phyloP scores from a whole-genome alignment of 2,888 invertebrate species.

The Holacanthella duospinosa region DNA sequence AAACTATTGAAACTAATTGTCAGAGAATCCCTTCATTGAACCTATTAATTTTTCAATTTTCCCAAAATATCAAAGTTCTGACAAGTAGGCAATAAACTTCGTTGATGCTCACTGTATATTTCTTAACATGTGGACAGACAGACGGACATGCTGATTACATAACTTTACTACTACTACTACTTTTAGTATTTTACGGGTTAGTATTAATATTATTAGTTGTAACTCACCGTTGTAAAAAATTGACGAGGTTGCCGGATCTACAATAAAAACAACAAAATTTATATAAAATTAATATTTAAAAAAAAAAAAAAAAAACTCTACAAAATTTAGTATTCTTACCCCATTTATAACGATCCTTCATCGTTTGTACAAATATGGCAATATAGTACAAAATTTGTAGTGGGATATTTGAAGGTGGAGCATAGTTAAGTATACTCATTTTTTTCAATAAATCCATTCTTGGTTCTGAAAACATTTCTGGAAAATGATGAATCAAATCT shows the following conservation, averaged over 20 bases:
- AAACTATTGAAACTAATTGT: too few relatives aligned
- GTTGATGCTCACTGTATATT: too few relatives aligned
- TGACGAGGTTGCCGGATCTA: neutral
- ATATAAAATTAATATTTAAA: neutral
- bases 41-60: too few relatives aligned
- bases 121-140: too few relatives aligned
- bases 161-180: too few relatives aligned
- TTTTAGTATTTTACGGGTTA: too few relatives aligned
- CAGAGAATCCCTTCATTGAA: too few relatives aligned
- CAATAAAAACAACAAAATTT: neutral
- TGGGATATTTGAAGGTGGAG: slow-evolving; percentile 9
- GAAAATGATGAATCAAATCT: neutral
- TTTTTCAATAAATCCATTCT: neutral
- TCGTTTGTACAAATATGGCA: neutral
- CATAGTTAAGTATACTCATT: neutral
- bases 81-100: too few relatives aligned
- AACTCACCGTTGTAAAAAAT: slow-evolving; percentile 1
- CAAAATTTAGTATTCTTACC: neutral
- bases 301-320: too few relatives aligned
- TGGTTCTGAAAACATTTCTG: slow-evolving; percentile 8
- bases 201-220: neutral
- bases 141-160: too few relatives aligned
- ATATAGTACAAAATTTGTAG: slow-evolving; percentile 5
- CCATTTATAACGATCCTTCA: neutral
- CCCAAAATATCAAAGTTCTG: too few relatives aligned